Evolutionary conservation across 1,140 invertebrate species (phyloP).

Genomic region (Euura saliciscinereae): DNA sequence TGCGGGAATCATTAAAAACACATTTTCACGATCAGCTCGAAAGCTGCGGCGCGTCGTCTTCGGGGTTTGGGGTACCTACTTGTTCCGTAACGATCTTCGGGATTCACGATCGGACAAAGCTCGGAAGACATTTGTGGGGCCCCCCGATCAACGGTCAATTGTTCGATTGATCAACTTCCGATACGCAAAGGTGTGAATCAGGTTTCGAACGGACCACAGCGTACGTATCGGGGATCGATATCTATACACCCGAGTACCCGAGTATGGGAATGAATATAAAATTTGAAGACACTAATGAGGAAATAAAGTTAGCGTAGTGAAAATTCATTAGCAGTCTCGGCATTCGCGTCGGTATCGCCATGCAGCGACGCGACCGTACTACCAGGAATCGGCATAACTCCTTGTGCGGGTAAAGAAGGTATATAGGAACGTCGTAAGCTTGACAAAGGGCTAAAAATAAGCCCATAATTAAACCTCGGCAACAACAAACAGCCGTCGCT

Average conservation of each 20-base stretch:
- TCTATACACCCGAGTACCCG: background rate
- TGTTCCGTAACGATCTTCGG: background rate
- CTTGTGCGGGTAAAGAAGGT: slow-evolving; percentile 41
- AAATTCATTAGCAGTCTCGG: slow-evolving; percentile 56
- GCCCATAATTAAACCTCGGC: slow-evolving; percentile 55
- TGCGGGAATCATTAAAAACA: slow-evolving; percentile 10
- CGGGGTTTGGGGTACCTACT: background rate
- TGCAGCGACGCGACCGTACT: slow-evolving; percentile 16
- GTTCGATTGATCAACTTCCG: too few relatives aligned
- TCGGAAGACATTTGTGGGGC: background rate
- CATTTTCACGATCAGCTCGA: background rate
- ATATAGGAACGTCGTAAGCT: background rate
- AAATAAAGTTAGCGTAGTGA: slow-evolving; percentile 52
- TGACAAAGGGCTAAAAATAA: slow-evolving; percentile 56
- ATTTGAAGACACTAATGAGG: slow-evolving; percentile 51
- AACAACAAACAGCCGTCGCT: slow-evolving; percentile 37
- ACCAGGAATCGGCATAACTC: slow-evolving; percentile 55
- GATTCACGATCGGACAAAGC: background rate
- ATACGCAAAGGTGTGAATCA: background rate
- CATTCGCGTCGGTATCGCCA: background rate
- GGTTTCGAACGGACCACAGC: background rate
- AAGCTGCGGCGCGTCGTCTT: too few relatives aligned
- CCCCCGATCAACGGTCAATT: too few relatives aligned
- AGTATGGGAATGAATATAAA: slow-evolving; percentile 16
- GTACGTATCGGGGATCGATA: background rate